A percentile compares a stretch with the other conserved stretches of the same genome.
Evolutionary conservation across 1,140 invertebrate genomes (phyloP).

Genomic region (Drosophila pandora): DNA sequence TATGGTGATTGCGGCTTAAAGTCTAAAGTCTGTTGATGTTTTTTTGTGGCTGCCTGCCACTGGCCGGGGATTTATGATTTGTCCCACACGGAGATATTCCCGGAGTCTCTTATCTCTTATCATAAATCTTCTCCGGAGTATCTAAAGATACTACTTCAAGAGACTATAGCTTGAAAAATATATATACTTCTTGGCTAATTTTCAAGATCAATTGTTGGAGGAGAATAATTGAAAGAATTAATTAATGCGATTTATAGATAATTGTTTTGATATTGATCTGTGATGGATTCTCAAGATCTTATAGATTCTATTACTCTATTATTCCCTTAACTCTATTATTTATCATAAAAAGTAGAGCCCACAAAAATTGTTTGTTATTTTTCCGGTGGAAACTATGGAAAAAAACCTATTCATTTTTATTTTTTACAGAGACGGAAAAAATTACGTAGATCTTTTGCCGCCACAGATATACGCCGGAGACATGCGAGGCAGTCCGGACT

Average conservation of each 20-base stretch:
- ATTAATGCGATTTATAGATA: too few species aligned
- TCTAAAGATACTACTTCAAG: too few species aligned
- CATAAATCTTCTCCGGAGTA: not conserved
- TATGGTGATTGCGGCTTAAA: constrained; percentile 1
- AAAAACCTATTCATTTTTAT: constrained; percentile 36
- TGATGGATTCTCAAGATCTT: too few species aligned
- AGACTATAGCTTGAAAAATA: not conserved
- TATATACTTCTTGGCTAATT: not conserved
- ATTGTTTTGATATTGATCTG: too few species aligned
- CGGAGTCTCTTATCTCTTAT: not conserved
- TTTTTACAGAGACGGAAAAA: constrained; percentile 31
- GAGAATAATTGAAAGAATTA: too few species aligned
- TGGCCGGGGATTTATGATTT: constrained; percentile 1
- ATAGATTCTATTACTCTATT: too few species aligned
- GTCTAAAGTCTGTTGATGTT: constrained; percentile 2
- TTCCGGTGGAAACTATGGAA: constrained; percentile 9
- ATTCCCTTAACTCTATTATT: too few species aligned
- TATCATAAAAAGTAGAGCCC: too few species aligned
- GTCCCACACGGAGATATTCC: not conserved
- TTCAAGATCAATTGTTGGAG: not conserved
- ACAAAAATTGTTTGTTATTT: too few species aligned
- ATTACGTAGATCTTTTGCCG: constrained; percentile 73
- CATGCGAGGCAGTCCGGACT: constrained; percentile 9
- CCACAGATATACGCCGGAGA: constrained; percentile 26
- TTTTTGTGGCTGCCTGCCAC: constrained; percentile 1